Conservation (phyloP, 2,113 vertebrate species). For the Channa argus region DNA sequence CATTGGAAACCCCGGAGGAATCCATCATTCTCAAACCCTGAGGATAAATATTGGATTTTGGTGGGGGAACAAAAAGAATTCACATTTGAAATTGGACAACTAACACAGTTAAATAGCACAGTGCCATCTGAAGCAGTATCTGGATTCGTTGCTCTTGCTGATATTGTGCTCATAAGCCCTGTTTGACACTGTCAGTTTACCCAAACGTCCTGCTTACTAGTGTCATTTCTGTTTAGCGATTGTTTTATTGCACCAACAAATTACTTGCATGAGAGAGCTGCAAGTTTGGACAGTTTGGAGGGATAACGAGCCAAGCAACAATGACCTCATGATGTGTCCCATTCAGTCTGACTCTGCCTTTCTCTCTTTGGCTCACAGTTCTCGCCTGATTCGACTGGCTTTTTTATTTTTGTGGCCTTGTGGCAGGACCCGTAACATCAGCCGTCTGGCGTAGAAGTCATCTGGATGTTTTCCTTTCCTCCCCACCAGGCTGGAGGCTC, state of each 20-base stretch:
- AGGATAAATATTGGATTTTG: constrained; percentile 35
- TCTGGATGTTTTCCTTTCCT: background rate
- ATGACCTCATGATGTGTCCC: background rate
- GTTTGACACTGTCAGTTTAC: background rate
- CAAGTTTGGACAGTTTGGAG: too few relatives aligned
- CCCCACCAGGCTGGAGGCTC: background rate
- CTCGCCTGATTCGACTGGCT: constrained; percentile 3
- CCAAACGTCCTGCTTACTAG: background rate
- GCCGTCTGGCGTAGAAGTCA: background rate
- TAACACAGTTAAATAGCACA: too few relatives aligned
- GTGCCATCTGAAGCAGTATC: background rate
- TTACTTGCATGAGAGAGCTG: too few relatives aligned
- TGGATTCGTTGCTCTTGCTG: background rate
- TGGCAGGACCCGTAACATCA: background rate
- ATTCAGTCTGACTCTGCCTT: background rate
- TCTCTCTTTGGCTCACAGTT: background rate
- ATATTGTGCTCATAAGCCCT: background rate
- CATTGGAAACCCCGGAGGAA: constrained; percentile 19
- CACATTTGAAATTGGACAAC: background rate
- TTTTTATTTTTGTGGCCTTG: background rate
- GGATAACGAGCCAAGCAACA: background rate
- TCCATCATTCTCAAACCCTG: background rate
- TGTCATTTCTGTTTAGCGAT: background rate
- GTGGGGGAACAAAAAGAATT: background rate
- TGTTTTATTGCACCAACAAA: too few relatives aligned